phyloP scores from a whole-genome alignment of 2,888 invertebrate species.

The Oligia latruncula region DNA sequence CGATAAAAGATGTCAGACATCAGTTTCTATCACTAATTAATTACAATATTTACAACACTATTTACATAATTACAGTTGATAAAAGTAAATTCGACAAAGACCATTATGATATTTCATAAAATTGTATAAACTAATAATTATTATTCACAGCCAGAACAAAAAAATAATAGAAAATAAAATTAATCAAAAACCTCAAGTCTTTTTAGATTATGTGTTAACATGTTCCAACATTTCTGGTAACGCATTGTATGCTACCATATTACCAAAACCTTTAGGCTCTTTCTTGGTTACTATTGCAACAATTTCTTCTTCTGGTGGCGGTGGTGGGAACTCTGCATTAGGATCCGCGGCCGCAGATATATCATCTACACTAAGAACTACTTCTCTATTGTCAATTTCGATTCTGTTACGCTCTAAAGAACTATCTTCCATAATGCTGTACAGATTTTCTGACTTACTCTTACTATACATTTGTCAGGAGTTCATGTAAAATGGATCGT shows the following conservation, averaged over 20 bases:
- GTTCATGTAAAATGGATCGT: conserved; percentile 92
- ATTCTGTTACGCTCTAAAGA: conserved; percentile 85
- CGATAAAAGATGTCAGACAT: conserved; percentile 87
- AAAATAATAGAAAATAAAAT: conserved; percentile 64
- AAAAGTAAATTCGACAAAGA: conserved; percentile 76
- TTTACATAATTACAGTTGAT: conserved; percentile 73
- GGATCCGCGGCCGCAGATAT: conserved; percentile 81
- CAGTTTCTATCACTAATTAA: conserved; percentile 73
- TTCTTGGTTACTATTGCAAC: conserved; percentile 88
- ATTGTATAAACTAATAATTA: conserved; percentile 54
- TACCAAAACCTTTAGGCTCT: conserved; percentile 86
- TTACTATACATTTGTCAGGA: conserved; percentile 93
- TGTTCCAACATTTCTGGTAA: conserved; percentile 88
- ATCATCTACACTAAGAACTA: conserved; percentile 88
- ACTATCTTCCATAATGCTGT: conserved; percentile 89
- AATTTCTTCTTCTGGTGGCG: conserved; percentile 87
- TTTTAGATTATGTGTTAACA: conserved; percentile 80
- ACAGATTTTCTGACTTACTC: conserved; percentile 89
- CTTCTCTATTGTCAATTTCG: conserved; percentile 88
- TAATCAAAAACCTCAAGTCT: conserved; percentile 66
- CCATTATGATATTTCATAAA: conserved; percentile 68
- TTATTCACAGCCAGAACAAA: conserved; percentile 78
- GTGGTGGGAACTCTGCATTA: conserved; percentile 82
- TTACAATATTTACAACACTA: conserved; percentile 75
- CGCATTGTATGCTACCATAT: conserved; percentile 89